Evolutionary conservation across 2,888 invertebrate genomes (phyloP), one percentile per base, ranked within the genome.

Genomic region (Caenorhabditis sp.): DNA sequence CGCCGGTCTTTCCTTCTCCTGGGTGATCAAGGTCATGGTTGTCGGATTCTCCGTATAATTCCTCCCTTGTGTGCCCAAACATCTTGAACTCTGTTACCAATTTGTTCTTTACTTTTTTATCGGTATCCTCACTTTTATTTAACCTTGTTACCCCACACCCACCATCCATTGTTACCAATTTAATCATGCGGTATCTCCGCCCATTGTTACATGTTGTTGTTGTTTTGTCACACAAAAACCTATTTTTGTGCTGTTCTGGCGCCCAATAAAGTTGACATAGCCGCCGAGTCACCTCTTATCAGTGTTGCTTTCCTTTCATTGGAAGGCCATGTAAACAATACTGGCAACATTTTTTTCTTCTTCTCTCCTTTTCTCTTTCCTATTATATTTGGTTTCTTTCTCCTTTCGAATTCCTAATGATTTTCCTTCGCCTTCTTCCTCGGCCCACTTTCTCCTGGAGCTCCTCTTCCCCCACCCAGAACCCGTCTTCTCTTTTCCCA

Each of bases 1-100:
- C 47, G 66, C 79, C 28, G 87, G 87, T 38, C 63, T 87, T 31
- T n/a, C 66, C 56, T 84, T 85, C 84, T 73, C 87, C 19, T 68
- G 72, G 70, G 38, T 47, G 28, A 75, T 85, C 68, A 69, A 69
- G 24, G 22, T 69, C 12, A 14, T 77, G 41, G 41, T 63, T 19
- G 24, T 35, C 14, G 49, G 28, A 44, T 44, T 44, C 56, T 56
- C 47, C 47, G 7, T 3, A n/a, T 47, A 47, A 47, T 56, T 44
- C 16, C 4, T 44, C 44, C 16, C 16, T 44, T 47, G 10, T 47
- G 47, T 19, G 12, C 38, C 38, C 49, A n/a, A n/a, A n/a, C n/a
- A n/a, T 19, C 49, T 19, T 19, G 5, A n/a, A 47, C 47, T 47
- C n/a, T n/a, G 47, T 47, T n/a, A 31, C 35, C 59, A 61, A 38